Conservation (phyloP, 2,888 invertebrate genomes). For the Ischnura elegans region DNA sequence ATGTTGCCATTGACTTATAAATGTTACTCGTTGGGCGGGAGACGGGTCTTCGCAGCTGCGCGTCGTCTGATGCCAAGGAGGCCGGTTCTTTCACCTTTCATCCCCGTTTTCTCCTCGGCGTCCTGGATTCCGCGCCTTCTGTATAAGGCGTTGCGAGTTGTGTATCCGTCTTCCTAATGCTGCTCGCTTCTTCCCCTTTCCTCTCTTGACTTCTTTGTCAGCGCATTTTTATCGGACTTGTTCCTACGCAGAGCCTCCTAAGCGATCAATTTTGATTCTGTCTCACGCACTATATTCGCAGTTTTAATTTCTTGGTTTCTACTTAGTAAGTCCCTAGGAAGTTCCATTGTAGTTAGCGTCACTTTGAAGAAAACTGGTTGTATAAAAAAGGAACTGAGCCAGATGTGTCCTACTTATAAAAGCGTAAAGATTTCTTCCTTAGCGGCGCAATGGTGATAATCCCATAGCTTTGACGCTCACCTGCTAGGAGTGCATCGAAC, state of each 20-base stretch:
- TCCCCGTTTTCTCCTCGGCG: slow-evolving; percentile 29
- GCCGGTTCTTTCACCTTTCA: slow-evolving; percentile 57
- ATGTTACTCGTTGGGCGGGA: neutral
- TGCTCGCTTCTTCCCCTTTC: slow-evolving; percentile 20
- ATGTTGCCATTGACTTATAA: neutral
- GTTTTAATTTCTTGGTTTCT: neutral
- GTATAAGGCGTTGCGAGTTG: slow-evolving; percentile 5
- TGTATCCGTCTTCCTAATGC: no score
- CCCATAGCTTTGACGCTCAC: no score
- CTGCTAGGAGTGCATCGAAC: no score
- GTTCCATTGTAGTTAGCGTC: no score
- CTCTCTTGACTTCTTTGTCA: neutral
- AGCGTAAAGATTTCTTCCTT: no score
- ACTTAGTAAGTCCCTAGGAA: no score
- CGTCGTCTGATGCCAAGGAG: neutral
- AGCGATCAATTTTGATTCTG: neutral
- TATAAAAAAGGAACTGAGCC: no score
- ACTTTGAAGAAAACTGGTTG: no score
- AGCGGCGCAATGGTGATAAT: no score
- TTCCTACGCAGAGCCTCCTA: neutral
- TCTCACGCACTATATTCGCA: neutral
- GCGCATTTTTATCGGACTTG: neutral
- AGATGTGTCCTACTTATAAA: no score
- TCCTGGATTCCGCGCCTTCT: slow-evolving; percentile 39
- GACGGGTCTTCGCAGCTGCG: neutral